Evolutionary conservation across 2,797 vertebrate species (phyloP).

Genomic region (Anguilla megastoma): DNA sequence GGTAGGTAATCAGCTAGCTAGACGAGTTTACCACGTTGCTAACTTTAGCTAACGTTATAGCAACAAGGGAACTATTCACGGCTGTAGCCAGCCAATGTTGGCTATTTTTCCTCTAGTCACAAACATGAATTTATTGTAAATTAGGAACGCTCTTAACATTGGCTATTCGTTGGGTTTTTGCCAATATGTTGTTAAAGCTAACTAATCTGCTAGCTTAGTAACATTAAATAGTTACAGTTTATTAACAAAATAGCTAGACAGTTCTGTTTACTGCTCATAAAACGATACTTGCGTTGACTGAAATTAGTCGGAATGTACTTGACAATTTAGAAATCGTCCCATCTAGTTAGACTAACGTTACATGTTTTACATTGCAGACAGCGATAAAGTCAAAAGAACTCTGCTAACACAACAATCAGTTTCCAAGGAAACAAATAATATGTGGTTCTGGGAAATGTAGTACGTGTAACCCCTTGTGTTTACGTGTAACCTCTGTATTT

Average conservation of each 20-base stretch:
- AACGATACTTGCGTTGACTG: neutral
- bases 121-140: neutral
- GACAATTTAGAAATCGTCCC: neutral
- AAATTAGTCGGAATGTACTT: neutral
- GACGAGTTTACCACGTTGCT: neutral
- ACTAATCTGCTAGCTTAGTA: neutral
- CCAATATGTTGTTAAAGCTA: neutral
- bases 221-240: too few relatives aligned
- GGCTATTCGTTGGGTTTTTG: neutral
- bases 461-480: neutral
- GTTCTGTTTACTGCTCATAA: too few relatives aligned
- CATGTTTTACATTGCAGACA: neutral
- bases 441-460: slow-evolving; percentile 30
- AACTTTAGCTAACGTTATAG: neutral
- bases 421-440: slow-evolving; percentile 24
- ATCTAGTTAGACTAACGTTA: neutral
- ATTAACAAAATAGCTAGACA: too few relatives aligned
- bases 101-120: neutral
- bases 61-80: too few relatives aligned
- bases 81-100: neutral
- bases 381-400: neutral
- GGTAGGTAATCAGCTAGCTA: neutral
- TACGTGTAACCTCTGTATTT: neutral
- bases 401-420: slow-evolving; percentile 10
- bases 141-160: neutral